These are phyloP conservation scores for Lutjanus campechanus DNA, from an alignment of 2,797 vertebrate genomes.

Conservation along the genomic window DNA sequence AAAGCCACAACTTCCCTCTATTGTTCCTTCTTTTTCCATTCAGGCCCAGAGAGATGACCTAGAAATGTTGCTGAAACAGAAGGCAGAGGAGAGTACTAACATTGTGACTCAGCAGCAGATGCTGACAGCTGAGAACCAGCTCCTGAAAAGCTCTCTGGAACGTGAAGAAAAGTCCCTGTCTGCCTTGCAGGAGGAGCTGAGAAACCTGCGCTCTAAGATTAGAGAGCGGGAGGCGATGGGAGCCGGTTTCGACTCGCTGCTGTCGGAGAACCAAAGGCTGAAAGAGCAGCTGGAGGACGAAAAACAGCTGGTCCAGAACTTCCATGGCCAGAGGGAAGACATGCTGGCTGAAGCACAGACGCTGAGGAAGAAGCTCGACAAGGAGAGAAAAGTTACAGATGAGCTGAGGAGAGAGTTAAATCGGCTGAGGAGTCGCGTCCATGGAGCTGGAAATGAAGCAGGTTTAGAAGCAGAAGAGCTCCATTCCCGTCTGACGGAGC, in stretches of 20 bases:
- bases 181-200: constrained; percentile 89
- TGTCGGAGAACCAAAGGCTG: constrained; percentile 91
- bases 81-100: constrained; percentile 82
- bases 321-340: constrained; percentile 87
- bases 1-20: background rate
- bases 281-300: constrained; percentile 91
- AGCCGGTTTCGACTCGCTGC: constrained; percentile 81
- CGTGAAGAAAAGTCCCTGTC: constrained; percentile 89
- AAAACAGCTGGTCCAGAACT: constrained; percentile 83
- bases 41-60: constrained; percentile 88
- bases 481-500: constrained; percentile 86
- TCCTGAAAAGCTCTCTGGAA: constrained; percentile 89
- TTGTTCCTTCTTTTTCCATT: constrained; percentile 18
- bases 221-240: constrained; percentile 88
- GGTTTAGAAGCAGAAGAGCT: constrained; percentile 84
- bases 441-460: constrained; percentile 38
- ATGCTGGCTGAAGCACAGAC: constrained; percentile 88
- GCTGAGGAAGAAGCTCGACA: constrained; percentile 89
- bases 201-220: constrained; percentile 88
- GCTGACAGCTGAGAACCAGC: constrained; percentile 89
- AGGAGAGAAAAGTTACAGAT: constrained; percentile 85
- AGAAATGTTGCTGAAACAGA: constrained; percentile 83
- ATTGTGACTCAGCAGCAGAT: constrained; percentile 85
- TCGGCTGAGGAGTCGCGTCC: constrained; percentile 78
- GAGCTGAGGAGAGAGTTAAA: constrained; percentile 88